Conservation (phyloP, 2,888 invertebrate genomes). For the Aelia acuminata region DNA sequence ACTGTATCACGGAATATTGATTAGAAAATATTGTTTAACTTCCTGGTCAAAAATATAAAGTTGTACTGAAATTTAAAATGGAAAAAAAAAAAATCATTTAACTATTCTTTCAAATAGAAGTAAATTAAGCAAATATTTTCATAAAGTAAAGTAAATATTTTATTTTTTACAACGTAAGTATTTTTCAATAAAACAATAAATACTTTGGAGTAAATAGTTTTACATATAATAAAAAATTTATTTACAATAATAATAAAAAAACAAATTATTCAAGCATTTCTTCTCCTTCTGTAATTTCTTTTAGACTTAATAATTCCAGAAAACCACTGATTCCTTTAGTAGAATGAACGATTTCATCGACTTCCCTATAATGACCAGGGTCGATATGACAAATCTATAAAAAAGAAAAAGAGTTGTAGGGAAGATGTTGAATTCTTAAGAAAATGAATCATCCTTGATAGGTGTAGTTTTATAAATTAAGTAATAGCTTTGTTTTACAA, state of each 20-base stretch:
- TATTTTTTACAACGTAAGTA: no score
- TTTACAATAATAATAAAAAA: conserved; percentile 58
- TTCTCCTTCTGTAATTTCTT: conserved; percentile 91
- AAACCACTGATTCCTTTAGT: conserved; percentile 88
- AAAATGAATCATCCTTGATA: no score
- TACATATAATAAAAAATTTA: conserved; percentile 51
- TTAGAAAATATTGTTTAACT: no score
- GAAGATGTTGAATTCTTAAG: no score
- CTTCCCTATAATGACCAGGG: conserved; percentile 83
- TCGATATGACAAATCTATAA: conserved; percentile 72
- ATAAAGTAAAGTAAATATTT: no score
- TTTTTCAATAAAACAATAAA: neutral
- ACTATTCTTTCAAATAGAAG: no score
- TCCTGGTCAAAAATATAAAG: no score
- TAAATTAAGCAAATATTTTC: no score
- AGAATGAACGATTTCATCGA: conserved; percentile 85
- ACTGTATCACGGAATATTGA: no score
- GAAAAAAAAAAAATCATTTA: no score
- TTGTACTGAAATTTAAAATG: no score
- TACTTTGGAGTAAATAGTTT: conserved; percentile 9
- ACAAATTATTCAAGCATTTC: conserved; percentile 76
- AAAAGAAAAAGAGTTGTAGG: conserved; percentile 12
- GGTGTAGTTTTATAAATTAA: no score
- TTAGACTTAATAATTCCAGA: conserved; percentile 90
- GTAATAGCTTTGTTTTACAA: neutral